Base-by-base conservation (phyloP, 2,113 vertebrate genomes). In the Semnornis frantzii region DNA sequence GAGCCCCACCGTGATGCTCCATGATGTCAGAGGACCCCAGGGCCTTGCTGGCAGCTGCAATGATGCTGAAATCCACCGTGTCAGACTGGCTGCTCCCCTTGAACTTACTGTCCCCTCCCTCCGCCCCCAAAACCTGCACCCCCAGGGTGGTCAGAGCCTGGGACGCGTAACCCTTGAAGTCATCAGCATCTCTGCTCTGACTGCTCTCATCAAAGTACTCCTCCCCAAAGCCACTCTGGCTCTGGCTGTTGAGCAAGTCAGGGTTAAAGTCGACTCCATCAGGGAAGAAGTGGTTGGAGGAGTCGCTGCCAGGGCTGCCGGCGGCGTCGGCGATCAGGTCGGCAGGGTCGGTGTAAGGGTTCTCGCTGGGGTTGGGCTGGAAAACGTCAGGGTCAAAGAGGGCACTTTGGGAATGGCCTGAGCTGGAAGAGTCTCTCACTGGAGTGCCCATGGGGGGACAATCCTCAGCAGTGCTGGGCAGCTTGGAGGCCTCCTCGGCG, bases 311-410 rank as follows among this genome's bases (percentile, higher is more conserved):
- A 85, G 99, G 99, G 55, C 99, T 99, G 50, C 98, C 98, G 59
- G 98, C 97, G 52, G 98, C 99, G 8, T 99, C 99, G 3, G 98
- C 99, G 69, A 99, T 99, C 89, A 99, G 97, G 89, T 99, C 99
- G 6, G 98, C 99, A 8, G 99, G 98, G 83, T 99, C 99, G 8
- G 99, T 98, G 87, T 99, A 99, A 0, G 99, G 98, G 89, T 99
- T 99, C 96, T 99, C 99, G 6, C 98, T 98, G 75, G 98, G 98
- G 97, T 98, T 99, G 44, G 98, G 97, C 85, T 99, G 99, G 94
- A 99, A 99, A 70, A 99, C 98, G 91, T 99, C 99, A 3, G 99
- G 98, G 93, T 99, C 99, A 97, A 99, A 99, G 63, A 99, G 98
- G 46, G 98, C 98, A 81, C 99, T 99, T 91, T 98, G 98, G 80